phyloP scores from a whole-genome alignment of 2,888 invertebrate species.

The Lepidocyrtinus sp. region DNA sequence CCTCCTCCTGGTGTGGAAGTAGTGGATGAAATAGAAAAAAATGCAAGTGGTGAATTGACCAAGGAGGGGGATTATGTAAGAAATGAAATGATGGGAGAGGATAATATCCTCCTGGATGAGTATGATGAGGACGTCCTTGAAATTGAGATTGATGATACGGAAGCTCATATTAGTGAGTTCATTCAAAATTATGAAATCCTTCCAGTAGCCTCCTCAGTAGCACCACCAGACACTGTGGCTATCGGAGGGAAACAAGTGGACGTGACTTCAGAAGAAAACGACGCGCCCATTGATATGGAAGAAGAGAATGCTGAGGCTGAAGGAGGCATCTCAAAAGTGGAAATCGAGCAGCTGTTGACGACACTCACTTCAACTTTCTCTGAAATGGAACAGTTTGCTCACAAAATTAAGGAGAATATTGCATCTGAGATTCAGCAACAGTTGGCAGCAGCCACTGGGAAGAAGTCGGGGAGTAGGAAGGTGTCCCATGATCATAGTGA shows the following conservation, averaged over 20 bases:
- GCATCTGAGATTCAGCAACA: conserved; percentile 61
- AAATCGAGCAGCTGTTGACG: conserved; percentile 61
- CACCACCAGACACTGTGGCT: not conserved
- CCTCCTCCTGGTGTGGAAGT: conserved; percentile 7
- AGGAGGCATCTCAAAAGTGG: conserved; percentile 44
- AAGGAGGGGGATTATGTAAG: no score
- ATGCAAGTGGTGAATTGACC: not conserved
- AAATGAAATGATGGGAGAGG: conserved; percentile 9
- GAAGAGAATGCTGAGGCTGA: conserved; percentile 1
- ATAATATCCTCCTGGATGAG: no score
- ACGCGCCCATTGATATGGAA: not conserved
- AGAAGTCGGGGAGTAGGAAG: conserved; percentile 9
- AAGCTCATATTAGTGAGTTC: conserved; percentile 64
- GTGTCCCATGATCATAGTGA: conserved; percentile 55
- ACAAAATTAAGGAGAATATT: conserved; percentile 62
- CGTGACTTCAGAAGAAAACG: conserved; percentile 22
- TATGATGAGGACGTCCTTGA: conserved; percentile 52
- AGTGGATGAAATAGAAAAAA: conserved; percentile 6
- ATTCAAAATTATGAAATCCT: conserved; percentile 67
- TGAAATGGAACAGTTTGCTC: conserved; percentile 63
- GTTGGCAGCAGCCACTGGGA: conserved; percentile 49
- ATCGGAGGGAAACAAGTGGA: not conserved
- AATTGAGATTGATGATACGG: conserved; percentile 63
- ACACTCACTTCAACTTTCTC: conserved; percentile 56
- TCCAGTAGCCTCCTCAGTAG: conserved; percentile 33